A percentile compares a stretch with the other conserved stretches of the same genome.
Conservation (phyloP, 1,140 invertebrate genomes). For the Drosophila melanogaster region DNA sequence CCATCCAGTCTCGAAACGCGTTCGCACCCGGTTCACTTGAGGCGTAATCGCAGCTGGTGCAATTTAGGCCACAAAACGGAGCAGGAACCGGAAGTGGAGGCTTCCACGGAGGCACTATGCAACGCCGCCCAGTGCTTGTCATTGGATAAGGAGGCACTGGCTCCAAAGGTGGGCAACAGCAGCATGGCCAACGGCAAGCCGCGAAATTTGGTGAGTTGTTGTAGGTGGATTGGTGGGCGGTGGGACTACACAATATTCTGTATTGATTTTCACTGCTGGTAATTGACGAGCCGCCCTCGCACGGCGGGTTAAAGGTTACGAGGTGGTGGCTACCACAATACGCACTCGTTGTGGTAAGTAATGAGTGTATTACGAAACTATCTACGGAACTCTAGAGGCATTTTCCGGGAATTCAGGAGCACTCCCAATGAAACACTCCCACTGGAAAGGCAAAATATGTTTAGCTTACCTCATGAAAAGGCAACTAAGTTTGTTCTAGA, state of each 20-base stretch:
- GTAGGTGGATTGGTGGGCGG: conserved; percentile 8
- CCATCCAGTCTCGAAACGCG: conserved; percentile 43
- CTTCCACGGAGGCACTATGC: conserved; percentile 48
- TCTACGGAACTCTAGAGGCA: background rate
- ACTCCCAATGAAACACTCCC: background rate
- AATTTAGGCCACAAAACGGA: conserved; percentile 64
- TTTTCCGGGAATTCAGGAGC: conserved; percentile 15
- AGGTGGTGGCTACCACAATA: conserved; percentile 1
- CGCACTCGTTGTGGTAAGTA: conserved; percentile 26
- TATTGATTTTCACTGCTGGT: conserved; percentile 69
- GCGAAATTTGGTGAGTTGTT: conserved; percentile 74
- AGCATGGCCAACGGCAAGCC: conserved; percentile 59
- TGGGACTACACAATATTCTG: background rate
- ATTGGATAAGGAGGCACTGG: conserved; percentile 27
- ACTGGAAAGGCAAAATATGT: conserved; percentile 14
- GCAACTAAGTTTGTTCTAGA: background rate
- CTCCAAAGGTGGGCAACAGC: conserved; percentile 11
- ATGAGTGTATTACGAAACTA: conserved; percentile 37
- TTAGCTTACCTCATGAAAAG: conserved; percentile 6
- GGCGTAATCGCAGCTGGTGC: conserved; percentile 63
- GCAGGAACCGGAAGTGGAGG: conserved; percentile 36
- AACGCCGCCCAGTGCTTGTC: conserved; percentile 42
- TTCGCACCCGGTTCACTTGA: conserved; percentile 29
- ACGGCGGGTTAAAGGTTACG: conserved; percentile 1
- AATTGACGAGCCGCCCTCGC: conserved; percentile 33